These are phyloP conservation scores for Oscheius sp. DNA, from an alignment of 2,888 invertebrate species.

Conservation along the genomic window DNA sequence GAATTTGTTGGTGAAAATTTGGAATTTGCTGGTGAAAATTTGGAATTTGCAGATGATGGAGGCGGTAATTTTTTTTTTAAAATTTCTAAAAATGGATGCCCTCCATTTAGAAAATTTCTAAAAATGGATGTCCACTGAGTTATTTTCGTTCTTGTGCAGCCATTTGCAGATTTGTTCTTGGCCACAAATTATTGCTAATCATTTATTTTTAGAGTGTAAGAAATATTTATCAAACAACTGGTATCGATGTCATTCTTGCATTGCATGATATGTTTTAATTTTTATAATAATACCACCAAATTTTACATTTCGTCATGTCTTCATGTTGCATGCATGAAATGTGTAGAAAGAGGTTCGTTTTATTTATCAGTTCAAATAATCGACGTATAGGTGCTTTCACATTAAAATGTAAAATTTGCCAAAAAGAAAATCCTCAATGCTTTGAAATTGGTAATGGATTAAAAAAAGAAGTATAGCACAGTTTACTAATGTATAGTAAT, in stretches of 20 bases:
- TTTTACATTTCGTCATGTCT: slow-evolving; percentile 23
- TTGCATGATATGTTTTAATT: slow-evolving; percentile 20
- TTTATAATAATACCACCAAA: neutral
- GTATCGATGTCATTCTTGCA: slow-evolving; percentile 19
- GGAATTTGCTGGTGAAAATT: too few relatives aligned
- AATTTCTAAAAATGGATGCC: too few relatives aligned
- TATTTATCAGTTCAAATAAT: neutral
- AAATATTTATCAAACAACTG: too few relatives aligned
- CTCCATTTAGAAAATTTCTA: too few relatives aligned
- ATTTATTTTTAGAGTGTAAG: too few relatives aligned
- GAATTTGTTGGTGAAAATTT: too few relatives aligned
- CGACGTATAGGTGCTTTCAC: slow-evolving; percentile 16
- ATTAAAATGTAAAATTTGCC: slow-evolving; percentile 25
- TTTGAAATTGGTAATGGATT: slow-evolving; percentile 5
- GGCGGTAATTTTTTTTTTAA: too few relatives aligned
- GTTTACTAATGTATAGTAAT: neutral
- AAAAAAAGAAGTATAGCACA: slow-evolving; percentile 19
- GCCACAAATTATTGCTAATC: too few relatives aligned
- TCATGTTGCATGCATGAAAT: slow-evolving; percentile 24
- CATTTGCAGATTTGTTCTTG: too few relatives aligned
- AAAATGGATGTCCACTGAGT: too few relatives aligned
- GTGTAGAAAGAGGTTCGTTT: slow-evolving; percentile 27
- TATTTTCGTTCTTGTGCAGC: too few relatives aligned
- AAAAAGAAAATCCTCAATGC: slow-evolving; percentile 28
- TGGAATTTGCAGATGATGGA: too few relatives aligned